Evolutionary conservation across 64 coral and sea anemone genomes (phyloP).

Genomic region (Trachythela sp.): DNA sequence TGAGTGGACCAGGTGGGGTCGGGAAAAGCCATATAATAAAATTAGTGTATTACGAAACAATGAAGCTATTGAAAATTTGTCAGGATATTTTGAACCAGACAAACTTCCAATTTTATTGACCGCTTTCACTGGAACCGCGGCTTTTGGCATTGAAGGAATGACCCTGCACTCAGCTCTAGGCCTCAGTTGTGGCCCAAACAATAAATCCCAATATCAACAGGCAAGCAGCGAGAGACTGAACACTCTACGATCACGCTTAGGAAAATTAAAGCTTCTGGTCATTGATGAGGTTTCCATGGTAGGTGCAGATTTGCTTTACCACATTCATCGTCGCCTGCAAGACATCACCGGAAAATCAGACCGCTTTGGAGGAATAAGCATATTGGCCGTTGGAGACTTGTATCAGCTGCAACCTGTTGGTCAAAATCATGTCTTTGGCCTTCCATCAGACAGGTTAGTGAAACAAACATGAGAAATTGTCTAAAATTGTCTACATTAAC

Average conservation of each 20-base stretch:
- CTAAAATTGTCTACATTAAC: neutral
- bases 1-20: too few species aligned
- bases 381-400: neutral
- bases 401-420: neutral
- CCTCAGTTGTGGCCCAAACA: too few species aligned
- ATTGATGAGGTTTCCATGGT: neutral
- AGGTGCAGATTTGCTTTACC: conserved; percentile 4
- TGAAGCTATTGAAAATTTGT: too few species aligned
- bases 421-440: neutral
- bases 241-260: neutral
- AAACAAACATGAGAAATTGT: neutral
- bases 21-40: too few species aligned
- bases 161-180: too few species aligned
- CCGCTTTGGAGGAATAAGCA: neutral
- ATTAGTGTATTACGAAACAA: too few species aligned
- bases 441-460: neutral
- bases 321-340: neutral
- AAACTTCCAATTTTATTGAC: too few species aligned
- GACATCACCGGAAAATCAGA: neutral
- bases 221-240: conserved; percentile 3
- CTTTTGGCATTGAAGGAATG: too few species aligned
- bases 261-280: neutral
- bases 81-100: too few species aligned
- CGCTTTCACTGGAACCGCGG: too few species aligned
- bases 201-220: neutral